Base-by-base conservation (phyloP, 1,140 invertebrate species). In the Propsilocerus akamusi region DNA sequence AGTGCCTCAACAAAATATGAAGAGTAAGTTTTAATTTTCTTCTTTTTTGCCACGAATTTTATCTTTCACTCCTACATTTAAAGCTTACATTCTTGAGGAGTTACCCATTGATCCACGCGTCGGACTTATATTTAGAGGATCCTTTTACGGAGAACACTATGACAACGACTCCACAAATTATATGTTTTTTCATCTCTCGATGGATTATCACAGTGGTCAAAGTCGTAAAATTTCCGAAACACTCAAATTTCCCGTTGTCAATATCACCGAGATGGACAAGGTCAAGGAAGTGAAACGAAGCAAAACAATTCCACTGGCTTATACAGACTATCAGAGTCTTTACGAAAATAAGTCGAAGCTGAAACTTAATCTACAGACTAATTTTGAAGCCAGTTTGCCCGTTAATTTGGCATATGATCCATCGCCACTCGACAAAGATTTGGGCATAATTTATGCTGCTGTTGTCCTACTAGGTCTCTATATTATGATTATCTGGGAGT, bases 401-500 rank as follows among this genome's bases (percentile, higher is more conserved):
- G 52, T 81, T 5, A 67, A 69, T 0, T 53, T 83, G 10, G 65
- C 55, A 3, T 78, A 77, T 51, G 69, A 75, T 51, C 49, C 75
- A 3, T 65, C 72, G 3, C 72, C 78, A 0, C 69, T 79, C 30
- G 71, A 76, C 55, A 57, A 62, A 6, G 60, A 70, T n/a, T 66
- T 73, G 50, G 79, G 80, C 7, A 71, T 83, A 2, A 59, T 80
- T 4, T 83, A 79, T 56, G 81, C 81, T 1, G 74, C 74, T 25
- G 28, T 76, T 2, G 68, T 88, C 20, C 62, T 90, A 0, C 50
- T 77, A 8, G 76, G 76, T 7, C 64, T 90, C 4, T 89, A 90
- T 54, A 54, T 81, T 14, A 60, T 88, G 0, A 87, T 90, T 51
- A 81, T 89, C 55, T 84, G 86, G 62, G 86, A 90, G 68, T 56